phyloP scores from a whole-genome alignment of 2,888 invertebrate genomes.

The Ophraella communa region DNA sequence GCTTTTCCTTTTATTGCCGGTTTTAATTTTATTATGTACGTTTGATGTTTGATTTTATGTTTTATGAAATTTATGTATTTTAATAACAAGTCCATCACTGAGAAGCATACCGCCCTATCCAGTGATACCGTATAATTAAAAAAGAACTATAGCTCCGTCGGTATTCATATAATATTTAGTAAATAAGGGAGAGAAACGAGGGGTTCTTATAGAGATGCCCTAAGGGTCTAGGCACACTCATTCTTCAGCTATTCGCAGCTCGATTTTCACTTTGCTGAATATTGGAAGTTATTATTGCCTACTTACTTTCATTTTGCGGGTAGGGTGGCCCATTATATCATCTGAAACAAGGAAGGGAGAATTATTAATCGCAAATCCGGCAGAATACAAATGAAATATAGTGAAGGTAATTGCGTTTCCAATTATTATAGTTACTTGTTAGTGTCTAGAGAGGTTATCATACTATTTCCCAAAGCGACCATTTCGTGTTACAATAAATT shows the following conservation, averaged over 20 bases:
- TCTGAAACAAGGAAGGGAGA: slow-evolving; percentile 36
- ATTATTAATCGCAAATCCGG: slow-evolving; percentile 28
- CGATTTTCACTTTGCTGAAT: slow-evolving; percentile 36
- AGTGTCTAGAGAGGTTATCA: slow-evolving; percentile 14
- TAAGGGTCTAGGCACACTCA: slow-evolving; percentile 37
- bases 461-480: neutral
- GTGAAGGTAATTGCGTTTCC: slow-evolving; percentile 19
- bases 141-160: slow-evolving; percentile 46
- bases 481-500: neutral
- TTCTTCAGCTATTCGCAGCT: slow-evolving; percentile 18
- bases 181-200: slow-evolving; percentile 45
- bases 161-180: slow-evolving; percentile 52
- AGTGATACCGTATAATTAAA: slow-evolving; percentile 49
- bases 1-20: too few species aligned
- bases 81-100: slow-evolving; percentile 6
- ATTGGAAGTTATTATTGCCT: slow-evolving; percentile 39
- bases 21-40: too few species aligned
- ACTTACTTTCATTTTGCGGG: slow-evolving; percentile 38
- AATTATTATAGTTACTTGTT: slow-evolving; percentile 9
- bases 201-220: slow-evolving; percentile 33
- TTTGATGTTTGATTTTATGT: neutral
- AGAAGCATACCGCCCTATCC: slow-evolving; percentile 32
- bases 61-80: neutral
- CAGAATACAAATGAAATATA: slow-evolving; percentile 27
- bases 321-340: slow-evolving; percentile 32